These are phyloP conservation scores for Cataglyphis hispanica DNA, from an alignment of 1,140 invertebrate genomes.

Conservation along the genomic window DNA sequence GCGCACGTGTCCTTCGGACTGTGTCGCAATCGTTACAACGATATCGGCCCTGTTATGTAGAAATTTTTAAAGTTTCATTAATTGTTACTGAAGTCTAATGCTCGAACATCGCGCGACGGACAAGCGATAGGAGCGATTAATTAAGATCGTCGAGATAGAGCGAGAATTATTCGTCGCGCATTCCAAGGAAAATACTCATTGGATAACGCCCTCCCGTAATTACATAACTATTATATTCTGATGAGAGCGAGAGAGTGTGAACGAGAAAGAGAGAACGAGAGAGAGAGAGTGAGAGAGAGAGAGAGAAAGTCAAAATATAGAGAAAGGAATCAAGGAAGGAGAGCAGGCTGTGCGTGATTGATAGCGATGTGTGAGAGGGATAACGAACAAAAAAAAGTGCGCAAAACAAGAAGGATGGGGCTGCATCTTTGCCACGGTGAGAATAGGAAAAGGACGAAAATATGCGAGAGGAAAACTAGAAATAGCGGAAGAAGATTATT, in stretches of 20 bases:
- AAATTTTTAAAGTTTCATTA: constrained; percentile 85
- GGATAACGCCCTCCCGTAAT: constrained; percentile 78
- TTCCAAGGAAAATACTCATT: constrained; percentile 83
- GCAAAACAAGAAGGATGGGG: constrained; percentile 28
- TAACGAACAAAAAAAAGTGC: constrained; percentile 47
- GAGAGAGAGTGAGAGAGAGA: constrained; percentile 50
- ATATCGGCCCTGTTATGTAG: constrained; percentile 82
- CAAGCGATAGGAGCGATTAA: constrained; percentile 59
- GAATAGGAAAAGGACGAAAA: neutral
- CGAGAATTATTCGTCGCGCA: constrained; percentile 70
- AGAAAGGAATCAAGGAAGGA: constrained; percentile 47
- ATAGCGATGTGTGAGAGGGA: constrained; percentile 57
- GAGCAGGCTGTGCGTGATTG: constrained; percentile 52
- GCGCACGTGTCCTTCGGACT: constrained; percentile 61
- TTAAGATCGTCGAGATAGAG: constrained; percentile 13
- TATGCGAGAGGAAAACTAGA: neutral
- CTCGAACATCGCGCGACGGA: constrained; percentile 69
- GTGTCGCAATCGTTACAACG: constrained; percentile 77
- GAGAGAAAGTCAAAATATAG: constrained; percentile 25
- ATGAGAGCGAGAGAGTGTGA: constrained; percentile 70
- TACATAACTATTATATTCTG: constrained; percentile 79
- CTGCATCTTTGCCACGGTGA: constrained; percentile 51
- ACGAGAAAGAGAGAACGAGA: constrained; percentile 34
- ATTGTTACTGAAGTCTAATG: constrained; percentile 84
- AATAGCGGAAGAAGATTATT: constrained; percentile 39